Base-by-base conservation (phyloP, 2,797 vertebrate genomes). In the Acestrorhynchus altus region DNA sequence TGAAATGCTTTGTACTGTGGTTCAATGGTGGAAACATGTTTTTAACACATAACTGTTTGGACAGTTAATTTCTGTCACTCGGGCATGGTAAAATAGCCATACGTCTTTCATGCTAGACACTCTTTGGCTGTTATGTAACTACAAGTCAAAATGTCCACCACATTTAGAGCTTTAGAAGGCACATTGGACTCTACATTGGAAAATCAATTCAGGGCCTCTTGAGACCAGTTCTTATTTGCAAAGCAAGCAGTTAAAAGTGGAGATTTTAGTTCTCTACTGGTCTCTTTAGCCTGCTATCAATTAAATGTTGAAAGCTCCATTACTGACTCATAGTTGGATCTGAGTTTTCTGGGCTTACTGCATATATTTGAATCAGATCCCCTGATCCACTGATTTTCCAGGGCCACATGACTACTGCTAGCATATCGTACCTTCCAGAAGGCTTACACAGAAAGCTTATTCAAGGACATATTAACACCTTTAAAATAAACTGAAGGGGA, bases 261-360 rank as follows among this genome's bases (percentile, higher is more conserved):
- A 51, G 18, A 51, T 31, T 46, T 51, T 44, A 18, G 63, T 15
- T 24, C 20, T 63, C n/a, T 24, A 3, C 40, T 31, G 65, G 31
- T 68, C 61, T 44, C 28, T 28, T 26, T 46, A 12, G 39, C 8
- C 65, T 66, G 63, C 31, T 46, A 75, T 28, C 18, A 46, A 65
- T 75, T 42, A 56, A 44, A 49, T 13, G 39, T 31, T 56, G 63
- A 66, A 66, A 54, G 7, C 39, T 5, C 4, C 11, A 44, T 11
- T 56, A 16, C 63, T 42, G 72, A 65, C 22, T 66, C 51, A 42
- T 46, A 52, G 47, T 39, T 44, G 60, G 47, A 54, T 59, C 46
- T 24, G 28, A 16, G 72, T 31, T 40, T 40, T 28, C 47, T 63
- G 31, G n/a, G n/a, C 28, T 51, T 35, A 60, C 57, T 16, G 57